Base-by-base conservation (phyloP, 1,140 invertebrate species). In the Diabrotica undecimpunctata region DNA sequence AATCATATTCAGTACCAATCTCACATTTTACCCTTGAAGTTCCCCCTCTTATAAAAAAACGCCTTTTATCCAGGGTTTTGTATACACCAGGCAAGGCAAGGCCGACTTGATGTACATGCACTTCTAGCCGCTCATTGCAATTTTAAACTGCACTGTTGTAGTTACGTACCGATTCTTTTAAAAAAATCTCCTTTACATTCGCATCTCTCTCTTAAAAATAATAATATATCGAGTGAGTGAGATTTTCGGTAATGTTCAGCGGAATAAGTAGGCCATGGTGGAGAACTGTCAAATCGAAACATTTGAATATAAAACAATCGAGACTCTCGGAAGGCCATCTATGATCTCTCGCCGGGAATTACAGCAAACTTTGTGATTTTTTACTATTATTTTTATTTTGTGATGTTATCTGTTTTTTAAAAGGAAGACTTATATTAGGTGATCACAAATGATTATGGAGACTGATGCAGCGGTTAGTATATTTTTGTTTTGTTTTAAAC, bases 1-100 rank as follows among this genome's bases (percentile, higher is more conserved):
- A 53, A 62, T 62, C 61, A 62, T 62, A 62, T 62, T 54, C 61
- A 37, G 61, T 62, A 62, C 52, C 53, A 62, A 64, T 66, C 60
- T 56, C 61, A 61, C 55, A 61, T 70, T 68, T 70, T 72, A 72
- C 71, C 71, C 71, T 72, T 72, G 71, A 72, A 66, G 67, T 61
- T 70, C 66, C 71, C 71, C 71, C 71, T 67, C 62, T 69, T 68
- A 68, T 57, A 70, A 72, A 72, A 72, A 72, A 72, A 70, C 66
- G 62, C 64, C 69, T 67, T 66, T 70, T 69, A 70, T 67, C 71
- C 69, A 72, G 71, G 71, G 71, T 72, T 72, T 71, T 65, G 67
- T 46, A 46, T 69, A 54, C 61, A 63, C 52, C 61, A 25, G 25
- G 25, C 25, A 25, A 59, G 63, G 69, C 71, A 72, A 72, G 71